A percentile compares a stretch with the other conserved stretches of the same genome.
Conservation (phyloP, 1,140 invertebrate species). For the Chelonus insularis region DNA sequence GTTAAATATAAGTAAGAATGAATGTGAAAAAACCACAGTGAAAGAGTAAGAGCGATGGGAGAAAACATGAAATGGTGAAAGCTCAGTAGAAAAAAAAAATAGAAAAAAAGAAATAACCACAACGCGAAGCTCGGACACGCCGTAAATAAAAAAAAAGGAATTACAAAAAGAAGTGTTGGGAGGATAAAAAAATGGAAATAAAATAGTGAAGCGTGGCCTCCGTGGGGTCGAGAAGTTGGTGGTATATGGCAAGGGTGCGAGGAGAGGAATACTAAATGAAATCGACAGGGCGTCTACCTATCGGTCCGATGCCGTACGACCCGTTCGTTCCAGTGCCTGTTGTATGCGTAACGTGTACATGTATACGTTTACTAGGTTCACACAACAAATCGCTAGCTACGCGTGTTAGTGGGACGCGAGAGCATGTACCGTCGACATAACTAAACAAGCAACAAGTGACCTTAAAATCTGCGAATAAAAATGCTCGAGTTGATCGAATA, state of each 20-base stretch:
- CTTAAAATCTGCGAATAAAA: conserved; percentile 56
- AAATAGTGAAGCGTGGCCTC: conserved; percentile 34
- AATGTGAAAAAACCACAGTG: conserved; percentile 20
- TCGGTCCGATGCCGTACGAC: conserved; percentile 41
- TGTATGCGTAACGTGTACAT: conserved; percentile 17
- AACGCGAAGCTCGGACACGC: conserved; percentile 37
- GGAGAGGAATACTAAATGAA: conserved; percentile 39
- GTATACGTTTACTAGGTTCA: conserved; percentile 19
- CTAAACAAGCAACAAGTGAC: conserved; percentile 59
- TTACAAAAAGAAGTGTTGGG: conserved; percentile 15
- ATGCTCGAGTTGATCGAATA: conserved; percentile 48
- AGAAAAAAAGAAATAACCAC: conserved; percentile 22
- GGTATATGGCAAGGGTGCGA: not conserved
- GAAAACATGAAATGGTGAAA: conserved; percentile 20
- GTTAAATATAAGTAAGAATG: conserved; percentile 11
- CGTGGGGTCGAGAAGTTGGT: conserved; percentile 6
- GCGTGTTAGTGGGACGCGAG: conserved; percentile 30
- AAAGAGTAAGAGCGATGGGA: conserved; percentile 14
- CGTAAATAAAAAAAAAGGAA: conserved; percentile 32
- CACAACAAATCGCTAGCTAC: conserved; percentile 22
- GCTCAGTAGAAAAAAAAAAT: conserved; percentile 26
- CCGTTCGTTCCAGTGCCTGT: conserved; percentile 29
- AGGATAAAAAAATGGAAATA: conserved; percentile 35
- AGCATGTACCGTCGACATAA: conserved; percentile 42
- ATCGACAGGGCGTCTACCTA: conserved; percentile 55